Percentiles rank a stretch among this genome's conserved stretches.
Evolutionary conservation across 2,888 invertebrate species (phyloP).

Genomic region (Saturnia japonica): DNA sequence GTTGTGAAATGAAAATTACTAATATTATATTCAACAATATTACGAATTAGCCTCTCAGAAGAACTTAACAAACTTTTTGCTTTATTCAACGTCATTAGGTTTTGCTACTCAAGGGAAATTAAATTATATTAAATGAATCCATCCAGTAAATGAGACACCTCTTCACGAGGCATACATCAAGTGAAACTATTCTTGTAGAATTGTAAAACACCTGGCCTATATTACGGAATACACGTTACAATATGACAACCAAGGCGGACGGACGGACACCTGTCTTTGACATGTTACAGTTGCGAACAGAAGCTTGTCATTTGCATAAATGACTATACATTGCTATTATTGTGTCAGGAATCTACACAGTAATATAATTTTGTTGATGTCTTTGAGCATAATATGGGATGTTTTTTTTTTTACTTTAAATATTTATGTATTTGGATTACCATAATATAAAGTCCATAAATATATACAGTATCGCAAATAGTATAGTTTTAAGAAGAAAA

Average conservation of each 20-base stretch:
- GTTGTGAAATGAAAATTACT: background rate
- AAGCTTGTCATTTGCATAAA: conserved; percentile 9
- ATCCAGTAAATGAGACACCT: background rate
- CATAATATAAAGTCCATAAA: too few relatives aligned
- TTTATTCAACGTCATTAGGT: background rate
- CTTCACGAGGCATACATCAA: background rate
- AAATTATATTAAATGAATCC: background rate
- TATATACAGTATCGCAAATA: too few relatives aligned
- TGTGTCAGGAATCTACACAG: background rate
- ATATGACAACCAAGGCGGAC: background rate
- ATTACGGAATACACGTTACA: background rate
- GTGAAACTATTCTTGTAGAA: background rate
- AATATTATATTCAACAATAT: background rate
- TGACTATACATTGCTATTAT: background rate
- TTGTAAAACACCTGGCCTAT: conserved; percentile 1
- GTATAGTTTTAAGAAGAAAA: too few relatives aligned
- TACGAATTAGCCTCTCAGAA: background rate
- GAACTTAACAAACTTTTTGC: background rate
- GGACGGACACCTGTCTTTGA: conserved; percentile 2
- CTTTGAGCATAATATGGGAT: too few relatives aligned
- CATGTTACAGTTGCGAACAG: background rate
- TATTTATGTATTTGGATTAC: too few relatives aligned
- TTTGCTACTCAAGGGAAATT: background rate
- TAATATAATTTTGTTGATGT: background rate
- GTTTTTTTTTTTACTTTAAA: too few relatives aligned